Evolutionary conservation across 2,888 invertebrate species (phyloP), one percentile per base, ranked within the genome.

Genomic region (Hedychridium roseum): DNA sequence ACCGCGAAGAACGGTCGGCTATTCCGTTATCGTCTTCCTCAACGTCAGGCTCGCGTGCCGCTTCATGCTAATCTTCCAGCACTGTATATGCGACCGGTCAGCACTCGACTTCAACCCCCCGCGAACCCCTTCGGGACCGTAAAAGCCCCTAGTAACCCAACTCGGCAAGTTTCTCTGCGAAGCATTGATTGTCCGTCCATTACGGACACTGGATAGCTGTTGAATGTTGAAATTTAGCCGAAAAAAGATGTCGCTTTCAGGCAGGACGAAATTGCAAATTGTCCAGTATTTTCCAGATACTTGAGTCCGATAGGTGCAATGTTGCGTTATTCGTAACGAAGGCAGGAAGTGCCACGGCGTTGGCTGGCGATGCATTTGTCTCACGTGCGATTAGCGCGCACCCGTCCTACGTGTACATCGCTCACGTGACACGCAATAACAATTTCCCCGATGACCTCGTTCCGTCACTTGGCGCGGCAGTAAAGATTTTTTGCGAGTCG

Each of bases 1-100:
- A 48, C 36, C 58, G 54, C 58, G 63, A 49, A 35, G 48, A 62
- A 64, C 65, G 60, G 54, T 35, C 53, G 57, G 56, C 64, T 50
- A 56, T 54, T 51, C 57, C 42, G 73, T 76, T 76, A 76, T 76
- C 76, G 71, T 65, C 65, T 74, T 76, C 67, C 70, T 70, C 68
- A 67, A 74, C 73, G 73, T 71, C 63, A 65, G 65, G 58, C 60
- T 72, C 63, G 78, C 77, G 78, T 77, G 74, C 67, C 60, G 52
- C 50, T 64, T 63, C 72, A 78, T 78, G 78, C 74, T 77, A 78
- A 78, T 78, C 68, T 50, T 36, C 51, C 55, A 54, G 46, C 60
- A 66, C 69, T 70, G 62, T 73, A 66, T 66, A 69, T 69, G 64
- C 69, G 57, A 59, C 65, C 68, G 73, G 72, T 68, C 73, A 72